A percentile compares a stretch with the other conserved stretches of the same genome.
These are phyloP conservation scores for Muricea muricata DNA, from an alignment of 92 coral and sea anemone species.

Conservation along the genomic window DNA sequence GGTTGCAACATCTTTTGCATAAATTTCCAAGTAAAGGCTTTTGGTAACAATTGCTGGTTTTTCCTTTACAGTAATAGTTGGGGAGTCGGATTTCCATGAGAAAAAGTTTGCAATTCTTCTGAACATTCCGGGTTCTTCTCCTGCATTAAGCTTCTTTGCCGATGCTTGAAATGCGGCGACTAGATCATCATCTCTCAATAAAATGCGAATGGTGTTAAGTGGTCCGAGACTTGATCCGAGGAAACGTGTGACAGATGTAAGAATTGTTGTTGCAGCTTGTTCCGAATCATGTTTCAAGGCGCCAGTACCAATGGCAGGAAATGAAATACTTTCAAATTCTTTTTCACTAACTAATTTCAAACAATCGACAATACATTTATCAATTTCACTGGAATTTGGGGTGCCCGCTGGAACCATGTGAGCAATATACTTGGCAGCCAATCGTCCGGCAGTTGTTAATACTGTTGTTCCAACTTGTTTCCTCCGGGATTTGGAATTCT, in stretches of 20 bases:
- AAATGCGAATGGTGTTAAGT: conserved; percentile 62
- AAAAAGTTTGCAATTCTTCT: not conserved
- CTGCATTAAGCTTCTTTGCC: conserved; percentile 23
- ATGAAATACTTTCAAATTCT: conserved; percentile 58
- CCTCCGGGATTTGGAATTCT: not conserved
- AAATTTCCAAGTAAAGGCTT: conserved; percentile 5
- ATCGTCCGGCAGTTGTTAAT: conserved; percentile 64
- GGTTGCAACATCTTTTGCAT: conserved; percentile 24
- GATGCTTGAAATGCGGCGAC: conserved; percentile 34
- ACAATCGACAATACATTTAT: conserved; percentile 49
- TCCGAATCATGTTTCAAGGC: conserved; percentile 29
- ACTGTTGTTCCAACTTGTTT: conserved; percentile 32
- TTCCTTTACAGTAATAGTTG: not conserved
- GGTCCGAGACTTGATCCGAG: conserved; percentile 52
- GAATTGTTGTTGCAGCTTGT: conserved; percentile 64
- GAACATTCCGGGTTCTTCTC: conserved; percentile 38
- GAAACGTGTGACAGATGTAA: conserved; percentile 67
- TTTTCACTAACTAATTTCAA: conserved; percentile 43
- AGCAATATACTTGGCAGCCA: conserved; percentile 47
- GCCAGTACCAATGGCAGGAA: conserved; percentile 87
- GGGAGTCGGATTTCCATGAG: not conserved
- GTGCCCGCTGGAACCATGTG: conserved; percentile 59
- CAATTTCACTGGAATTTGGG: conserved; percentile 39
- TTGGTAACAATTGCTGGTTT: not conserved
- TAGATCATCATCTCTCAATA: conserved; percentile 47